Evolutionary conservation across 2,888 invertebrate species (phyloP).

Genomic region (Oscheius onirici): DNA sequence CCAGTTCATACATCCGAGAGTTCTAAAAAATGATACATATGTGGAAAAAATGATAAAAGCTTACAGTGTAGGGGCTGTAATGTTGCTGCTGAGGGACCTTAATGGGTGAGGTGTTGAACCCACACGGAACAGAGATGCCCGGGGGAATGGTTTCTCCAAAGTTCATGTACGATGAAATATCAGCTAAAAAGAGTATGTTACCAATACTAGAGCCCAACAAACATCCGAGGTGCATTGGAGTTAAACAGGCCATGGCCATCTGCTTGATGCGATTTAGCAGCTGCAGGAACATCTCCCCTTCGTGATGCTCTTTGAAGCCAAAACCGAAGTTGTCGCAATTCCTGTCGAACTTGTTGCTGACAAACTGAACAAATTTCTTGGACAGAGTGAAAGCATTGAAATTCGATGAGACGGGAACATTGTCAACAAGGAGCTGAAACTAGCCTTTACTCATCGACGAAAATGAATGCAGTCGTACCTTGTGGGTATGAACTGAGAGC

Average conservation of each 20-base stretch:
- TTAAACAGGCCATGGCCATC: conserved; percentile 29
- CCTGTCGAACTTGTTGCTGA: conserved; percentile 34
- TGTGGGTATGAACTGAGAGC: conserved; percentile 14
- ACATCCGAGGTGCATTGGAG: conserved; percentile 10
- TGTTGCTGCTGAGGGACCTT: neutral
- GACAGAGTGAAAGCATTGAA: conserved; percentile 32
- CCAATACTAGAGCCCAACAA: neutral
- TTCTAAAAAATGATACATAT: neutral
- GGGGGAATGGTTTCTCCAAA: neutral
- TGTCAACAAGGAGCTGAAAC: conserved; percentile 30
- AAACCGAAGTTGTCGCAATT: conserved; percentile 31
- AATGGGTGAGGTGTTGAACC: neutral
- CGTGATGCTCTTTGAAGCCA: conserved; percentile 12
- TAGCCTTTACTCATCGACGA: no score
- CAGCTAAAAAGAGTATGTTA: neutral
- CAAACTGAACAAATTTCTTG: conserved; percentile 34
- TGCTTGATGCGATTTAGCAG: conserved; percentile 24
- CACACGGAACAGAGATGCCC: neutral
- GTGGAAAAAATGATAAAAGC: neutral
- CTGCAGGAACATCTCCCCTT: conserved; percentile 23
- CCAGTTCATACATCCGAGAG: neutral
- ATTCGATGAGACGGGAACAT: conserved; percentile 31
- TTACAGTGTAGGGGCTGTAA: neutral
- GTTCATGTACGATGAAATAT: neutral
- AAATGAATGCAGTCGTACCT: no score